These are phyloP conservation scores for Apolygus lucorum DNA, from an alignment of 1,140 invertebrate genomes.

Conservation along the genomic window DNA sequence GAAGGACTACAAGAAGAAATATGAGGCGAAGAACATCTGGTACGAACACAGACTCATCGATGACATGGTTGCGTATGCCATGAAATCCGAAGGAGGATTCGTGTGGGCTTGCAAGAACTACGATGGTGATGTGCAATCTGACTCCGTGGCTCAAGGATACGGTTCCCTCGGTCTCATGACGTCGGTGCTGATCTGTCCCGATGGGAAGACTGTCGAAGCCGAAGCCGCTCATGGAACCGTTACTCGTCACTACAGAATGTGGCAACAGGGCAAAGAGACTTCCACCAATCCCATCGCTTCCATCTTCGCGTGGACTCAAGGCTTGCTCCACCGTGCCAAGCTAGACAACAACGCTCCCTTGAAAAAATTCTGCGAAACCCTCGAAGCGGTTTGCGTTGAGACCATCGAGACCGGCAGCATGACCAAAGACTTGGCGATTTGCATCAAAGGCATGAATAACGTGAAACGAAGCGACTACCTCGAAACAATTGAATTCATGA, in stretches of 20 bases:
- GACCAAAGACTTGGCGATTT: conserved; percentile 99
- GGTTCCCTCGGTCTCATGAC: conserved; percentile 93
- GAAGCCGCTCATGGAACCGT: conserved; percentile 98
- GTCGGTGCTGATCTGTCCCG: conserved; percentile 86
- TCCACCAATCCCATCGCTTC: conserved; percentile 98
- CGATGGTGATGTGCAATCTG: conserved; percentile 97
- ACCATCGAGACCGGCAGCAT: conserved; percentile 90
- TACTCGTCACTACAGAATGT: conserved; percentile 85
- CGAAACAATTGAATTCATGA: conserved; percentile 95
- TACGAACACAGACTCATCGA: conserved; percentile 98
- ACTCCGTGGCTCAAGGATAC: conserved; percentile 92
- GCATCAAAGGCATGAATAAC: conserved; percentile 84
- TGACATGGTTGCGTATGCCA: conserved; percentile 97
- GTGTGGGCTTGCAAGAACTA: conserved; percentile 99
- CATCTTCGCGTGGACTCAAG: conserved; percentile 95
- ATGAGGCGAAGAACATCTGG: conserved; percentile 80
- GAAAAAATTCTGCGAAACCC: conserved; percentile 63
- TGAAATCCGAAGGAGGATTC: conserved; percentile 97
- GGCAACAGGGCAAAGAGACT: conserved; percentile 94
- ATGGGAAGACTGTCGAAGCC: conserved; percentile 93
- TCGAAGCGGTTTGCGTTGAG: conserved; percentile 86
- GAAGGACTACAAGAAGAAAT: conserved; percentile 74
- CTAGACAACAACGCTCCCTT: conserved; percentile 76
- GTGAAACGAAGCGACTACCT: conserved; percentile 81
- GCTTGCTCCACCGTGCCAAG: conserved; percentile 84